Evolutionary conservation across 2,888 invertebrate species (phyloP).

Genomic region (Pherbina coryleti): DNA sequence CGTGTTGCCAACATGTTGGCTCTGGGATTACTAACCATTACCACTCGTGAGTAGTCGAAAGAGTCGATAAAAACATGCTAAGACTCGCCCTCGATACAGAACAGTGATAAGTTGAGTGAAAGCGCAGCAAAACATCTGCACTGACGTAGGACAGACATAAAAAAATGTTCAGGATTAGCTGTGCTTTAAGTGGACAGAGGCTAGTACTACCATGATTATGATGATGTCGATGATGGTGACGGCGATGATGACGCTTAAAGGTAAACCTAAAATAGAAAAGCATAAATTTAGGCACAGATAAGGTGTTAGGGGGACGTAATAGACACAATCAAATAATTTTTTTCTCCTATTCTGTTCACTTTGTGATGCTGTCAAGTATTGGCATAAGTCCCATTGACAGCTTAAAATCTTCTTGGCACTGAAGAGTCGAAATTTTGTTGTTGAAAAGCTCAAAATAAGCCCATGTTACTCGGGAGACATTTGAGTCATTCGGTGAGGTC

Average conservation of each 20-base stretch:
- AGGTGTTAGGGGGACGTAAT: too few relatives aligned
- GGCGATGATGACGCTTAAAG: background rate
- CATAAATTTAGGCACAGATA: background rate
- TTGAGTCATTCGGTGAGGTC: too few relatives aligned
- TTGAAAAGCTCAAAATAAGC: too few relatives aligned
- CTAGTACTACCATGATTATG: background rate
- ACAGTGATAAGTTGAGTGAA: conserved; percentile 11
- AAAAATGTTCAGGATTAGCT: background rate
- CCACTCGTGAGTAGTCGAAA: conserved; percentile 41
- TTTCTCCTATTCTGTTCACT: too few relatives aligned
- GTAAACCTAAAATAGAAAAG: background rate
- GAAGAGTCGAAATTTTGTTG: too few relatives aligned
- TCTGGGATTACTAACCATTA: conserved; percentile 17
- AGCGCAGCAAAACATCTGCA: background rate
- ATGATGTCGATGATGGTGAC: background rate
- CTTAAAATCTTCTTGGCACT: too few relatives aligned
- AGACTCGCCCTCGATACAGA: conserved; percentile 16
- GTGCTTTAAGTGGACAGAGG: background rate
- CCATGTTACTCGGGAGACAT: too few relatives aligned
- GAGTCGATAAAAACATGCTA: conserved; percentile 13
- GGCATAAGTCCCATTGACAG: too few relatives aligned
- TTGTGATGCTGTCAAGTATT: too few relatives aligned
- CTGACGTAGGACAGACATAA: background rate
- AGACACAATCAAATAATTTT: too few relatives aligned
- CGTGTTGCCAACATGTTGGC: conserved; percentile 37